Evolutionary conservation across 2,113 vertebrate species (phyloP).

Genomic region (Vireo altiloquus): DNA sequence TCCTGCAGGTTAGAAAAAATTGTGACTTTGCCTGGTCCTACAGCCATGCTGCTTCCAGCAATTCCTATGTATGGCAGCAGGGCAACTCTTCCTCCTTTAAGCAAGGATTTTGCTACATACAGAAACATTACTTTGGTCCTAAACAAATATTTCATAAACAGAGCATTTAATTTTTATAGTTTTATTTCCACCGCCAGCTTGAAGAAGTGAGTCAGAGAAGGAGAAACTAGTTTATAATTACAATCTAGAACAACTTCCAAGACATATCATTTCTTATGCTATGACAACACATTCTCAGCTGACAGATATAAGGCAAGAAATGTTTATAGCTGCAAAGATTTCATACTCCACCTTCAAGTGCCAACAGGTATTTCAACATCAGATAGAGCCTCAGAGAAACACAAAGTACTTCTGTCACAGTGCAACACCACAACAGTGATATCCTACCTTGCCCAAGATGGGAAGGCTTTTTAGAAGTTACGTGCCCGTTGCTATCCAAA

Average conservation of each 20-base stretch:
- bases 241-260: not conserved
- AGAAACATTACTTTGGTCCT: not conserved
- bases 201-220: not conserved
- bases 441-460: constrained; percentile 88
- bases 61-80: not conserved
- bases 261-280: not conserved
- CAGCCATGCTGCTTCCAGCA: not conserved
- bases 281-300: not conserved
- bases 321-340: not conserved
- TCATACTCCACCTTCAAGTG: not conserved
- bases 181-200: not conserved
- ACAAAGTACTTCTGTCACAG: not conserved
- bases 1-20: not conserved
- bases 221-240: not conserved
- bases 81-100: not conserved
- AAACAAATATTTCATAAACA: not conserved
- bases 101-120: not conserved
- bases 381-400: not conserved
- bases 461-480: constrained; percentile 88
- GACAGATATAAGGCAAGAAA: not conserved
- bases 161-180: not conserved
- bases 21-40: not conserved
- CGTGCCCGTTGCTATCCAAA: constrained; percentile 79
- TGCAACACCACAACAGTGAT: not conserved
- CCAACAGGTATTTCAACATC: not conserved